Evolutionary conservation across 2,113 vertebrate genomes (phyloP).

Genomic region (Aramus guarauna): DNA sequence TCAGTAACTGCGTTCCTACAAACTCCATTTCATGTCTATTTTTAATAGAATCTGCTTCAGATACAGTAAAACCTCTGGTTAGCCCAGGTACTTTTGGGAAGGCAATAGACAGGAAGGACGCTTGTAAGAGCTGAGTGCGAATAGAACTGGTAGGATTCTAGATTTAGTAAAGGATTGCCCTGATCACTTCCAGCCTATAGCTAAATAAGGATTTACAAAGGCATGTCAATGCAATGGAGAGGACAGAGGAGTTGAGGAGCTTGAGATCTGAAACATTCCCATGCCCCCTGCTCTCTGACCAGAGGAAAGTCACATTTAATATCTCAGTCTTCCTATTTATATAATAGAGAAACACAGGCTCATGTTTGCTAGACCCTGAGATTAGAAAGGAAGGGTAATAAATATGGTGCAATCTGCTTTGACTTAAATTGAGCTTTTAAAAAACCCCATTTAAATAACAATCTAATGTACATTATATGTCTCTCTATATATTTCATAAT

Average conservation of each 20-base stretch:
- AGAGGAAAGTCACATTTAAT: not conserved
- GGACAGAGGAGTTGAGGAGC: not conserved
- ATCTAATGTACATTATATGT: not conserved
- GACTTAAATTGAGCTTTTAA: not conserved
- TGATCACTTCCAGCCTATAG: not conserved
- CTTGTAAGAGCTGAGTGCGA: not conserved
- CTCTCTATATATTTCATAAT: not conserved
- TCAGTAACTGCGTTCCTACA: not conserved
- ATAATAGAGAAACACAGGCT: not conserved
- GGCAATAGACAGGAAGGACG: not conserved
- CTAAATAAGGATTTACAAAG: not conserved
- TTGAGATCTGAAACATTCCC: not conserved
- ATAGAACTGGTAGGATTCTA: not conserved
- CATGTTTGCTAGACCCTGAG: not conserved
- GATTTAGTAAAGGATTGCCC: not conserved
- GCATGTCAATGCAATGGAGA: not conserved
- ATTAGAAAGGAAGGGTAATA: not conserved
- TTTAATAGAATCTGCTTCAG: not conserved
- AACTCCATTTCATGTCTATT: not conserved
- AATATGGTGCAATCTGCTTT: not conserved
- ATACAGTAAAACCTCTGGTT: not conserved
- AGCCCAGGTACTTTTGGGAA: not conserved
- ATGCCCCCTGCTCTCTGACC: not conserved
- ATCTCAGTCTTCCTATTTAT: not conserved
- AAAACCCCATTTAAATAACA: not conserved